These are phyloP conservation scores for Pseudomyrmex pallidus DNA, from an alignment of 1,140 invertebrate species.

Conservation along the genomic window DNA sequence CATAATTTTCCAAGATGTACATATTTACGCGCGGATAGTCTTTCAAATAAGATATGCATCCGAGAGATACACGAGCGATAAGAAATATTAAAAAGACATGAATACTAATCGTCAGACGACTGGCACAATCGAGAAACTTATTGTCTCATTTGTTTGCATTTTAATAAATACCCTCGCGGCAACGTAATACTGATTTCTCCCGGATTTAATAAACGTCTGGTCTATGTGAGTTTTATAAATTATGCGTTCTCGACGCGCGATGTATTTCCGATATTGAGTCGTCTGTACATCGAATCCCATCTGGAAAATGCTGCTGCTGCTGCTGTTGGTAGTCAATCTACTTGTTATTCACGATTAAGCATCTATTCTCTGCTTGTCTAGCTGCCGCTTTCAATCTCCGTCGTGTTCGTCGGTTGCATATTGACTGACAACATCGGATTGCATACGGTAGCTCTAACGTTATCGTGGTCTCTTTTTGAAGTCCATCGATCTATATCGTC, in stretches of 20 bases:
- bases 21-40: constrained; percentile 15
- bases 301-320: constrained; percentile 2
- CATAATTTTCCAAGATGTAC: constrained; percentile 32
- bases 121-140: neutral
- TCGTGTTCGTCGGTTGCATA: constrained; percentile 43
- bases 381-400: constrained; percentile 67
- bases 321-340: constrained; percentile 7
- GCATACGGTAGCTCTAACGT: constrained; percentile 62
- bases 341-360: constrained; percentile 65
- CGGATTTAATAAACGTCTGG: neutral
- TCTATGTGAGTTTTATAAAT: constrained; percentile 18
- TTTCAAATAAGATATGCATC: constrained; percentile 29
- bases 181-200: constrained; percentile 9
- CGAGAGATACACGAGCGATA: constrained; percentile 7
- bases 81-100: constrained; percentile 19
- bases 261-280: constrained; percentile 40
- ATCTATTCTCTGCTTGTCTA: constrained; percentile 59
- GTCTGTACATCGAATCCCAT: constrained; percentile 23
- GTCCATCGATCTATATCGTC: constrained; percentile 65
- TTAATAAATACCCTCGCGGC: constrained; percentile 28
- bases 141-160: neutral
- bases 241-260: neutral
- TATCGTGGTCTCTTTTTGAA: constrained; percentile 62
- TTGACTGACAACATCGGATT: constrained; percentile 57
- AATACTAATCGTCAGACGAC: neutral